A percentile compares a stretch with the other conserved stretches of the same genome.
Conservation (phyloP, 2,888 invertebrate species). For the Panopea generosa region DNA sequence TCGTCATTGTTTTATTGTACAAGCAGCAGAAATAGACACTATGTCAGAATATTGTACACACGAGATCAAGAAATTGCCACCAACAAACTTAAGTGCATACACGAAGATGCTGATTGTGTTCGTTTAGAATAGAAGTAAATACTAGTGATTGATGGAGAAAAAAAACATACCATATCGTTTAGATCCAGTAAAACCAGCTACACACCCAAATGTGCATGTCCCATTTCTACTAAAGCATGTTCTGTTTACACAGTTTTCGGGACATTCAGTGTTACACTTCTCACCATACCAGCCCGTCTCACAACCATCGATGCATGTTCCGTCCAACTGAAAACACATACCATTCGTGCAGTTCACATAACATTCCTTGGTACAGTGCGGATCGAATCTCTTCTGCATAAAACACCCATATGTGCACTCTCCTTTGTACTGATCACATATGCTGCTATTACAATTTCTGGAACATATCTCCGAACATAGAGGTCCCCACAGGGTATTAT, state of each 20-base stretch:
- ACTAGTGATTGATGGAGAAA: too few relatives aligned
- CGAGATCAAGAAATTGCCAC: too few relatives aligned
- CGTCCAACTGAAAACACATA: background rate
- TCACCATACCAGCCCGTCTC: background rate
- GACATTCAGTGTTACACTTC: background rate
- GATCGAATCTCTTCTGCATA: too few relatives aligned
- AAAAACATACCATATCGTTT: background rate
- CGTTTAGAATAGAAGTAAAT: too few relatives aligned
- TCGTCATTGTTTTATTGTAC: too few relatives aligned
- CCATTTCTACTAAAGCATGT: background rate
- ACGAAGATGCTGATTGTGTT: too few relatives aligned
- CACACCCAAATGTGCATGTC: background rate
- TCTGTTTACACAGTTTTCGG: background rate
- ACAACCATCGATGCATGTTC: background rate
- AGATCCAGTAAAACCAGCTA: background rate
- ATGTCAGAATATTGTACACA: too few relatives aligned
- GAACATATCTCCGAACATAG: conserved; percentile 1
- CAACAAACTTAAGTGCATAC: too few relatives aligned
- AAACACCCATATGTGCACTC: too few relatives aligned
- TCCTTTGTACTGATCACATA: background rate
- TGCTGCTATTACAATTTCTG: background rate
- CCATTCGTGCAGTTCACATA: background rate
- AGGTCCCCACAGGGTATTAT: background rate
- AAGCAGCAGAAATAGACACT: too few relatives aligned
- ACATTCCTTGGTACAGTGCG: background rate